Percentiles rank a stretch among this genome's conserved stretches.
phyloP scores from a whole-genome alignment of 1,140 invertebrate genomes.

The Polyergus mexicanus region DNA sequence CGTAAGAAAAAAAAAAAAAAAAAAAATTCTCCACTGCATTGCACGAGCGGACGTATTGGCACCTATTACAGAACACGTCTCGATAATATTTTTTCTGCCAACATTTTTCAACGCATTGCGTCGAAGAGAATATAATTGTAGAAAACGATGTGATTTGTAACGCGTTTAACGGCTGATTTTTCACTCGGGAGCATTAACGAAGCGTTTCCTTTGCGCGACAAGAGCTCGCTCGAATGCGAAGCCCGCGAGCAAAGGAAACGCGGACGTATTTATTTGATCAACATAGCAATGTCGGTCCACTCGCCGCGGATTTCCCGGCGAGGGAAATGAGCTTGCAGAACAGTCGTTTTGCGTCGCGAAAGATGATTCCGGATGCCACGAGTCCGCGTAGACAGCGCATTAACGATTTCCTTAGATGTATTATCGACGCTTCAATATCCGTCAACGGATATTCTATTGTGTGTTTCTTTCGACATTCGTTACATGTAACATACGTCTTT shows the following conservation, averaged over 20 bases:
- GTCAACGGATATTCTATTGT: constrained; percentile 48
- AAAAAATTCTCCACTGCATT: constrained; percentile 39
- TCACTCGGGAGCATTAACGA: constrained; percentile 41
- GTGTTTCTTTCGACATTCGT: constrained; percentile 69
- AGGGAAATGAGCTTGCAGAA: constrained; percentile 48
- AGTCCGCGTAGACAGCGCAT: constrained; percentile 32
- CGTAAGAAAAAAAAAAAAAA: neutral
- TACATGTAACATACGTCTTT: constrained; percentile 39
- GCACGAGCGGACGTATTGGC: constrained; percentile 24
- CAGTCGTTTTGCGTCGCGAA: constrained; percentile 13
- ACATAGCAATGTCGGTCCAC: constrained; percentile 4
- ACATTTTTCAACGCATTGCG: neutral
- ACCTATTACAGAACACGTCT: neutral
- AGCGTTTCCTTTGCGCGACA: constrained; percentile 38
- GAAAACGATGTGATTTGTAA: constrained; percentile 20
- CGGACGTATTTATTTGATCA: constrained; percentile 55
- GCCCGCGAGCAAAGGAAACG: constrained; percentile 40
- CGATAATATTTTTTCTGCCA: neutral
- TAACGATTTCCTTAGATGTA: constrained; percentile 61
- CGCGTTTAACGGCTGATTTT: constrained; percentile 27
- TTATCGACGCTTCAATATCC: constrained; percentile 67
- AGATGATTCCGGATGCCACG: constrained; percentile 27
- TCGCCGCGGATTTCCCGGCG: neutral
- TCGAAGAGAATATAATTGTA: neutral
- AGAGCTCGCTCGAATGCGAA: constrained; percentile 3